These are phyloP conservation scores for Etheostoma nigrum DNA, from an alignment of 2,797 vertebrate species.

Conservation along the genomic window DNA sequence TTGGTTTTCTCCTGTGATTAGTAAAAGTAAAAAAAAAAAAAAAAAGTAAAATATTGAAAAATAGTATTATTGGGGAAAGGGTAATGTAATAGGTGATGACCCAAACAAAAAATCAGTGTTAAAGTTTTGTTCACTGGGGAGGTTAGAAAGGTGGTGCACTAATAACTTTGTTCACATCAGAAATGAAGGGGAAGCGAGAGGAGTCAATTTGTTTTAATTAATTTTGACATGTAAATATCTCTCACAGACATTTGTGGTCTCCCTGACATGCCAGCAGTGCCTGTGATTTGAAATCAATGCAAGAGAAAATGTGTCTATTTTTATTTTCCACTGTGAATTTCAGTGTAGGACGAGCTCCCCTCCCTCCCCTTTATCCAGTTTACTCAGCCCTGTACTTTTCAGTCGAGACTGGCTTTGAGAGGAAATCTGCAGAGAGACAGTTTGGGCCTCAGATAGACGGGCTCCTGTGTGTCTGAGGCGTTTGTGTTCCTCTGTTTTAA, in stretches of 20 bases:
- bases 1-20: constrained; percentile 64
- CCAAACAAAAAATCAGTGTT: constrained; percentile 63
- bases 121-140: constrained; percentile 41
- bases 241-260: constrained; percentile 17
- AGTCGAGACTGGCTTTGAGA: not conserved
- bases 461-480: constrained; percentile 30
- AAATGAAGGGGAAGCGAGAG: constrained; percentile 5
- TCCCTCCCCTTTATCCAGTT: constrained; percentile 3
- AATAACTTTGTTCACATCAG: constrained; percentile 25
- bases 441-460: not conserved
- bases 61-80: constrained; percentile 39
- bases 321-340: constrained; percentile 69
- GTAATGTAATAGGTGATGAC: constrained; percentile 33
- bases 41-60: constrained; percentile 54
- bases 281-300: constrained; percentile 56
- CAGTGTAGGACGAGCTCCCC: constrained; percentile 10
- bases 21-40: constrained; percentile 44
- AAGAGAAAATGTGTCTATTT: constrained; percentile 34
- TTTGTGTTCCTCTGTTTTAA: constrained; percentile 30
- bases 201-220: constrained; percentile 50
- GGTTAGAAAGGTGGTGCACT: constrained; percentile 25
- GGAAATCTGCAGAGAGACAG: constrained; percentile 16
- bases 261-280: constrained; percentile 46
- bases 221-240: constrained; percentile 48
- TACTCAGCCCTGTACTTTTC: constrained; percentile 28